These are phyloP conservation scores for Eclectus roratus DNA, from an alignment of 2,113 vertebrate species.

Conservation along the genomic window DNA sequence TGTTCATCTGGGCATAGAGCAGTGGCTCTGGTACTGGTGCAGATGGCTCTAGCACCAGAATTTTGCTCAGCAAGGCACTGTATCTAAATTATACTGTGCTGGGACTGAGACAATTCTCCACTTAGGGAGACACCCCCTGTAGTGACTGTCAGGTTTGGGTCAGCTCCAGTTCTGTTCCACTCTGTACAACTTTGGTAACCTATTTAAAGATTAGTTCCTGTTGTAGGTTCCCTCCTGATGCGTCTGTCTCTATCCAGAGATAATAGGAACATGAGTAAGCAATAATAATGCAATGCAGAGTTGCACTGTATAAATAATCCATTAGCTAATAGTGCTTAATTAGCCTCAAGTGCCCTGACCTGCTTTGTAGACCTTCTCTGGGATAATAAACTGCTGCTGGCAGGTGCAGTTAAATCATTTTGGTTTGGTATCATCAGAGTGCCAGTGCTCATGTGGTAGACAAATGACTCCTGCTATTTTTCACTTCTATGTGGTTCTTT, in stretches of 20 bases:
- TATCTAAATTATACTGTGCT: neutral
- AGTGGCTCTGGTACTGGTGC: rapidly evolving
- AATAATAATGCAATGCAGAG: neutral
- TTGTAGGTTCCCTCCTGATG: neutral
- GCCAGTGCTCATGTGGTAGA: neutral
- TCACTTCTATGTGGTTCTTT: neutral
- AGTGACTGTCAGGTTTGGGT: neutral
- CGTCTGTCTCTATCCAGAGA: neutral
- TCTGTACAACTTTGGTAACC: neutral
- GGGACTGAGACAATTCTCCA: neutral
- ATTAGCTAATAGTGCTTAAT: neutral
- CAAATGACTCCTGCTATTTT: neutral
- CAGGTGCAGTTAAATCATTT: neutral
- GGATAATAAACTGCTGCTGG: neutral
- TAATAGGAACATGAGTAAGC: neutral
- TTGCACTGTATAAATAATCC: neutral
- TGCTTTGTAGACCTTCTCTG: neutral
- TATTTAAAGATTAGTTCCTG: neutral
- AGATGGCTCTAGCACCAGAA: neutral
- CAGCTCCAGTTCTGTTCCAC: neutral
- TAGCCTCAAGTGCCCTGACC: neutral
- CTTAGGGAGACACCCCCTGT: neutral
- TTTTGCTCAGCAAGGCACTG: neutral
- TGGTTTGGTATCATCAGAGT: neutral
- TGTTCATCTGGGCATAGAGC: rapidly evolving